Evolutionary conservation across 2,888 invertebrate genomes (phyloP), one percentile per base, ranked within the genome.

Genomic region (Pterostichus niger): DNA sequence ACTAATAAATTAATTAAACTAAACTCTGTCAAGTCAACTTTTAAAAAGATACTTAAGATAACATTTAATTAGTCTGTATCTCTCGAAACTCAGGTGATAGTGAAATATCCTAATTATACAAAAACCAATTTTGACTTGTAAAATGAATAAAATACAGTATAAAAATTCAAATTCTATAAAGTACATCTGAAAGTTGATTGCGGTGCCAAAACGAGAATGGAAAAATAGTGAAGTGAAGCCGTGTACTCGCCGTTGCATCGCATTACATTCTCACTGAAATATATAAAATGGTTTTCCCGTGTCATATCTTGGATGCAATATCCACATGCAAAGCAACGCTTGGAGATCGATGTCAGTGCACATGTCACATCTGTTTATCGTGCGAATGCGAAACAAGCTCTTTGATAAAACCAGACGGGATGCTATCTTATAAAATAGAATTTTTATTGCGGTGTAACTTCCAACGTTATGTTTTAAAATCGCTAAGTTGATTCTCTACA

Each of bases 271-370:
- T 40, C 64, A 11, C 54, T 52, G 33, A 68, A 81, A 81, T 54
- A 54, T 73, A 40, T 56, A 73, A 73, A 81, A 81, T 80, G 80
- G 64, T 46, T 61, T 79, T 81, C 71, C 54, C 73, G 56, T 73
- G 68, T 71, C 71, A 81, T 68, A 81, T 81, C 71, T 71, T 40
- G 71, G 54, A 54, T 71, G 68, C 71, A 68, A 81, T 81, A 81
- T 73, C 81, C 40, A 40, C 71, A 81, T 81, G 68, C 73, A 81
- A 73, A 68, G 54, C 46, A 81, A 68, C 64, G 49, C 52, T 52
- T n/a, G 46, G 24, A 82, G 82, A 82, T 82, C 82, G 82, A 82
- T 82, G 82, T 82, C 75, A 75, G 49, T 75, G 82, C 82, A 75
- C 82, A 82, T 75, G 82, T 82, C 82, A 75, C 75, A 61, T 73